Conservation (phyloP, 2,797 vertebrate species). For the Macroramphosus scolopax region DNA sequence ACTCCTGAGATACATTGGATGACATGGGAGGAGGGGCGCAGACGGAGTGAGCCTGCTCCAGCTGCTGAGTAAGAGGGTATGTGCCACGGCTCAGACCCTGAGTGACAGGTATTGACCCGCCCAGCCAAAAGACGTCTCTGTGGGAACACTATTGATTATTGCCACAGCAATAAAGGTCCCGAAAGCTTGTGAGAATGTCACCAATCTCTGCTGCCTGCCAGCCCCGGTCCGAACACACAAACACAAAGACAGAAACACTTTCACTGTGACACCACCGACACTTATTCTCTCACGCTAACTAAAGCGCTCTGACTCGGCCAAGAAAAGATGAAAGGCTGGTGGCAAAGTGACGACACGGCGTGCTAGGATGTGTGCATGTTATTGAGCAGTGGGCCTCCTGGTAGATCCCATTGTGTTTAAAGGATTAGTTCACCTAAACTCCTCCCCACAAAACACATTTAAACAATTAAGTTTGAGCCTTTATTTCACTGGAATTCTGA, state of each 20-base stretch:
- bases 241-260: slow-evolving; percentile 46
- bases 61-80: slow-evolving; percentile 77
- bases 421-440: too few relatives aligned
- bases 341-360: too few relatives aligned
- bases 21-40: slow-evolving; percentile 31
- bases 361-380: too few relatives aligned
- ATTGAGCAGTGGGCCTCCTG: too few relatives aligned
- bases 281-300: too few relatives aligned
- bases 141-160: slow-evolving; percentile 81
- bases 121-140: slow-evolving; percentile 74
- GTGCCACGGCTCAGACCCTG: slow-evolving; percentile 65
- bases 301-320: slow-evolving; percentile 6
- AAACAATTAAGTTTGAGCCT: too few relatives aligned
- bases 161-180: slow-evolving; percentile 74
- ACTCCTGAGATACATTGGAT: slow-evolving; percentile 12
- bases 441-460: too few relatives aligned
- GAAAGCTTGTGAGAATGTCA: slow-evolving; percentile 78
- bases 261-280: slow-evolving; percentile 40
- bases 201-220: slow-evolving; percentile 63
- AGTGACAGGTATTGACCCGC: slow-evolving; percentile 81
- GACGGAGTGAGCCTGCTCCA: slow-evolving; percentile 35
- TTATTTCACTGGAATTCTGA: too few relatives aligned
- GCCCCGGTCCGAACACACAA: slow-evolving; percentile 40
- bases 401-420: too few relatives aligned
- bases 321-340: too few relatives aligned